phyloP scores from a whole-genome alignment of 2,888 invertebrate genomes.

The Teinopalpus imperialis region DNA sequence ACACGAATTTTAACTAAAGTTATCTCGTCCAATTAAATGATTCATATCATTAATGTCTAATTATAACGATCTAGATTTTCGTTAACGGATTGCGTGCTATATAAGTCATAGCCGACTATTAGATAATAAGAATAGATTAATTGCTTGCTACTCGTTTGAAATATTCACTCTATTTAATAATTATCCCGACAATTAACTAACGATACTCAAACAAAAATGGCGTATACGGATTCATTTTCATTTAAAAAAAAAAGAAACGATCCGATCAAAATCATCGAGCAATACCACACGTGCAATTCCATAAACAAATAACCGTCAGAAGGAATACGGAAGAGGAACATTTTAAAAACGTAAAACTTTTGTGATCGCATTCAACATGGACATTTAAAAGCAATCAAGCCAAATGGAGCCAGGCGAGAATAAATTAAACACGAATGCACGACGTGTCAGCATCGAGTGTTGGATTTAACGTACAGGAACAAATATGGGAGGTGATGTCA shows the following conservation, averaged over 20 bases:
- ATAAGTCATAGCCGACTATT: too few species aligned
- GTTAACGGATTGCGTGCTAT: too few species aligned
- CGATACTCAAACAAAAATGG: background rate
- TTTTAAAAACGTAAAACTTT: conserved; percentile 23
- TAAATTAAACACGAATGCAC: conserved; percentile 23
- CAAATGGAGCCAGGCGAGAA: conserved; percentile 20
- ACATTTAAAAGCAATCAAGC: conserved; percentile 27
- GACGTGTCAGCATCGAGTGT: conserved; percentile 20
- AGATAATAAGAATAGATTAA: too few species aligned
- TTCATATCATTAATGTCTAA: too few species aligned
- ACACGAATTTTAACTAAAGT: too few species aligned
- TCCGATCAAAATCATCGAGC: conserved; percentile 10
- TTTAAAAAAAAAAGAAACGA: conserved; percentile 11
- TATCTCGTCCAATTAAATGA: too few species aligned
- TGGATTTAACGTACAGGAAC: conserved; percentile 25
- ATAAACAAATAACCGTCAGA: conserved; percentile 23
- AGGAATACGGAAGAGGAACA: conserved; percentile 24
- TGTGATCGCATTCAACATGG: conserved; percentile 21
- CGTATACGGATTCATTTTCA: conserved; percentile 10
- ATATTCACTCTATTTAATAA: background rate
- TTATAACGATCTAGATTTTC: too few species aligned
- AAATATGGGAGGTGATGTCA: conserved; percentile 23
- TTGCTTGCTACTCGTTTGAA: too few species aligned
- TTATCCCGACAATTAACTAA: background rate
- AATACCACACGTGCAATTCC: conserved; percentile 19